A percentile compares a stretch with the other conserved stretches of the same genome.
These are phyloP conservation scores for Homarus americanus DNA, from an alignment of 1,140 invertebrate genomes.

Conservation along the genomic window DNA sequence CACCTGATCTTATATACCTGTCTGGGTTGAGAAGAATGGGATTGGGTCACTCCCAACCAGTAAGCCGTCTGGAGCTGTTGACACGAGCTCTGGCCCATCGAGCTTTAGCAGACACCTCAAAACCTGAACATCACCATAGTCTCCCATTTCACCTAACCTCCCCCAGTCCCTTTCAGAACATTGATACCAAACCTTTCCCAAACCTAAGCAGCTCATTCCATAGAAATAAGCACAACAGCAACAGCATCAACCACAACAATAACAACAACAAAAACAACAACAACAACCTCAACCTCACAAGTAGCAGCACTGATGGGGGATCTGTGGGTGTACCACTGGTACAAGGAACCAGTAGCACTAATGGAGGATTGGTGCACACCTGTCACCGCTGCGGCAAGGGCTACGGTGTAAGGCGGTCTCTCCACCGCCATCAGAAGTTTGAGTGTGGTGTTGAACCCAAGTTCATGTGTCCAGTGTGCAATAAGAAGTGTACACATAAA, in stretches of 20 bases:
- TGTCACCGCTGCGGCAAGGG: constrained; percentile 52
- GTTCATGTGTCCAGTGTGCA: constrained; percentile 53
- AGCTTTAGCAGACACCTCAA: background rate
- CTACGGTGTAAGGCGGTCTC: constrained; percentile 49
- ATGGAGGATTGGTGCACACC: constrained; percentile 23
- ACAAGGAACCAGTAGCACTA: background rate
- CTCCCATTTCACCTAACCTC: constrained; percentile 5
- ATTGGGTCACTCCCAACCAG: constrained; percentile 18
- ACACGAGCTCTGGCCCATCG: constrained; percentile 14
- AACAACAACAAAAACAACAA: constrained; percentile 13
- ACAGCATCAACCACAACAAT: background rate
- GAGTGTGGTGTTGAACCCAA: constrained; percentile 61
- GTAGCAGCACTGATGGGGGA: background rate
- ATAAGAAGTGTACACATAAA: constrained; percentile 55
- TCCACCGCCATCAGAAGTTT: constrained; percentile 58
- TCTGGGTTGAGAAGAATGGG: constrained; percentile 30
- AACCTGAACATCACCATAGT: constrained; percentile 7
- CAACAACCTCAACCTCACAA: constrained; percentile 1
- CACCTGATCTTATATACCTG: constrained; percentile 36
- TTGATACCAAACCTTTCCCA: constrained; percentile 15
- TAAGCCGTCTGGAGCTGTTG: constrained; percentile 31
- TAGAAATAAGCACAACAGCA: constrained; percentile 17
- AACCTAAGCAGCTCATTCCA: constrained; percentile 19
- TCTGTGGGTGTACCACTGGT: background rate
- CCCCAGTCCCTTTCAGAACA: constrained; percentile 4